A percentile compares a stretch with the other conserved stretches of the same genome.
These are phyloP conservation scores for Babylonia areolata DNA, from an alignment of 1,140 invertebrate species.

Conservation along the genomic window DNA sequence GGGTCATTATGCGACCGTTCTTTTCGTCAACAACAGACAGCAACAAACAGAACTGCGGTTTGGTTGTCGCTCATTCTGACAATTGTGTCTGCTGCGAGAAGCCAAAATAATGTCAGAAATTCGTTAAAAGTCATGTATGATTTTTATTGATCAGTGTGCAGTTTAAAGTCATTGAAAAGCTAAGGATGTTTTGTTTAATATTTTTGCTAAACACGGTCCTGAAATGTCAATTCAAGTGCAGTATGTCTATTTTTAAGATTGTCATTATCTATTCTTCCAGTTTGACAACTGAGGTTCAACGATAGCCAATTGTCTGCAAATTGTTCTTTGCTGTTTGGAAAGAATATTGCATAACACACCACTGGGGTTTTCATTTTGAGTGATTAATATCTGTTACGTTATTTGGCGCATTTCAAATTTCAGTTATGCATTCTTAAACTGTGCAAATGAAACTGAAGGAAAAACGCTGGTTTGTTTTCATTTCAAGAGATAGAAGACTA, in stretches of 20 bases:
- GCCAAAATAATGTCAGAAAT: constrained; percentile 26
- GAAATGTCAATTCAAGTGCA: too few relatives aligned
- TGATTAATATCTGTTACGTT: too few relatives aligned
- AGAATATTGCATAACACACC: too few relatives aligned
- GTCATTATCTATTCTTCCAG: too few relatives aligned
- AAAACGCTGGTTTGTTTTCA: constrained; percentile 16
- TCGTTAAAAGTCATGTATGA: neutral
- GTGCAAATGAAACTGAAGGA: neutral
- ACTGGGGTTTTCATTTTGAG: too few relatives aligned
- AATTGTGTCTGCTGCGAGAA: constrained; percentile 10
- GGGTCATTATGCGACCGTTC: neutral
- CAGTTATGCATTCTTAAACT: too few relatives aligned
- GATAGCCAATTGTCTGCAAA: neutral
- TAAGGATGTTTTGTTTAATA: too few relatives aligned
- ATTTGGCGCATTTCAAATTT: too few relatives aligned
- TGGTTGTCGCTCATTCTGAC: constrained; percentile 8
- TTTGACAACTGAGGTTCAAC: neutral
- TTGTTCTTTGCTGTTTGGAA: too few relatives aligned
- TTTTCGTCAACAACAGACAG: neutral
- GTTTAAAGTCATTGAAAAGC: neutral
- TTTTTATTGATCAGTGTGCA: neutral
- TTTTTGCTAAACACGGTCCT: too few relatives aligned
- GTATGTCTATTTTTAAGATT: too few relatives aligned
- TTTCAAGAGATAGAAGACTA: too few relatives aligned
- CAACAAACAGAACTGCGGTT: constrained; percentile 20